A percentile compares a stretch with the other conserved stretches of the same genome.
These are phyloP conservation scores for Hippopotamus amphibius DNA, from an alignment of 2,113 vertebrate species.

Conservation along the genomic window DNA sequence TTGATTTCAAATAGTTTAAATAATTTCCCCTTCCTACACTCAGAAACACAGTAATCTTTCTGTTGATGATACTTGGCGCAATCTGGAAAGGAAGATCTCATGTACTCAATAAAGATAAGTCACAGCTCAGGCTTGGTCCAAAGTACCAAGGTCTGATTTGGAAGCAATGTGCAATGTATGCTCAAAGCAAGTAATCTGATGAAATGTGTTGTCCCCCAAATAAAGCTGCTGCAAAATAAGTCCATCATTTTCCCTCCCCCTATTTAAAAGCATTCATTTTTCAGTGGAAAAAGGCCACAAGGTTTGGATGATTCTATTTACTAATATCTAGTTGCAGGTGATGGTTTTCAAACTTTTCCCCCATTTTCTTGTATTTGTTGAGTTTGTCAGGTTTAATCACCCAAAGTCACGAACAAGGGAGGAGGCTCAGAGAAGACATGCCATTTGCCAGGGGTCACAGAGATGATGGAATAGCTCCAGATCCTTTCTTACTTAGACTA, in stretches of 20 bases:
- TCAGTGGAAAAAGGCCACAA: neutral
- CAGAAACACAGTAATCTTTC: neutral
- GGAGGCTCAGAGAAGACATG: neutral
- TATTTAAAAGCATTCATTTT: conserved; percentile 16
- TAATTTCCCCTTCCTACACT: neutral
- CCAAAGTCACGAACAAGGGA: neutral
- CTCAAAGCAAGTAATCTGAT: neutral
- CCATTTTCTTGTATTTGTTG: neutral
- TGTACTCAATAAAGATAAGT: neutral
- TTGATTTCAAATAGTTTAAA: neutral
- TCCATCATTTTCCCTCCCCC: neutral
- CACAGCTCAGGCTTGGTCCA: neutral
- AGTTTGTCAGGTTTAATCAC: neutral
- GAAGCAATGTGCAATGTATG: neutral
- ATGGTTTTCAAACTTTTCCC: neutral
- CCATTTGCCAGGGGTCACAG: neutral
- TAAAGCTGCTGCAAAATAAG: neutral
- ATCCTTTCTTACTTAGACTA: neutral
- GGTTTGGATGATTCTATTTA: neutral
- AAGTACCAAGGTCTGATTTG: neutral
- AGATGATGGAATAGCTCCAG: neutral
- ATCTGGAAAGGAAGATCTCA: neutral
- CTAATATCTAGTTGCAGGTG: neutral
- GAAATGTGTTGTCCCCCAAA: neutral
- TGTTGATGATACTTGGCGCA: neutral